A percentile compares a stretch with the other conserved stretches of the same genome.
These are phyloP conservation scores for Nautilus pompilius DNA, from an alignment of 1,140 invertebrate species.

Conservation along the genomic window DNA sequence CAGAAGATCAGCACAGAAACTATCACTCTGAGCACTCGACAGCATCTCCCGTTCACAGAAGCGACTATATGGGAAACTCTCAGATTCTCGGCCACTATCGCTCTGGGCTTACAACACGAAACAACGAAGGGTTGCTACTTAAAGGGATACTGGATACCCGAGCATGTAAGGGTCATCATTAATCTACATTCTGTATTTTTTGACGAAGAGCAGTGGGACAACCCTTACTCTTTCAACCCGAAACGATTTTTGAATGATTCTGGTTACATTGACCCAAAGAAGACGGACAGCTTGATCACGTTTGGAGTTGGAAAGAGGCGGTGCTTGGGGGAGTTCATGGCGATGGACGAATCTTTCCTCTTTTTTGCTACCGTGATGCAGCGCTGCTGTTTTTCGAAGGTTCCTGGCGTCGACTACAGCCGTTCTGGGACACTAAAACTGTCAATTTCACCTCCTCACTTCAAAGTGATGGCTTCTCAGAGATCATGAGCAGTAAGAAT, in stretches of 20 bases:
- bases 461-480: no score
- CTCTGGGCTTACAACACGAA: no score
- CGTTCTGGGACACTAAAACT: no score
- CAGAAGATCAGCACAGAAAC: slow-evolving; percentile 6
- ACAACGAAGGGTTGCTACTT: neutral
- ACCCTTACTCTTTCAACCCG: slow-evolving; percentile 1
- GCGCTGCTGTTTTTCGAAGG: no score
- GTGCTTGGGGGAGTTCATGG: slow-evolving; percentile 29
- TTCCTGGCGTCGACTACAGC: no score
- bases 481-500: no score
- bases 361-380: slow-evolving; percentile 23
- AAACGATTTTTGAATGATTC: slow-evolving; percentile 2
- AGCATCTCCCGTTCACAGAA: slow-evolving; percentile 11
- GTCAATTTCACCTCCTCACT: no score
- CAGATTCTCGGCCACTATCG: slow-evolving; percentile 4
- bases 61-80: slow-evolving; percentile 14
- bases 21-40: slow-evolving; percentile 4
- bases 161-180: slow-evolving; percentile 17
- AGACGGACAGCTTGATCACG: slow-evolving; percentile 59
- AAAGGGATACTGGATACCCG: slow-evolving; percentile 7
- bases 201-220: neutral
- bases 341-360: slow-evolving; percentile 26
- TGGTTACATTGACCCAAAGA: slow-evolving; percentile 46
- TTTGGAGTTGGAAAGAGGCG: slow-evolving; percentile 21
- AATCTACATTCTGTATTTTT: neutral